Conservation (phyloP, 1,140 invertebrate species). For the Pectinophora gossypiella region DNA sequence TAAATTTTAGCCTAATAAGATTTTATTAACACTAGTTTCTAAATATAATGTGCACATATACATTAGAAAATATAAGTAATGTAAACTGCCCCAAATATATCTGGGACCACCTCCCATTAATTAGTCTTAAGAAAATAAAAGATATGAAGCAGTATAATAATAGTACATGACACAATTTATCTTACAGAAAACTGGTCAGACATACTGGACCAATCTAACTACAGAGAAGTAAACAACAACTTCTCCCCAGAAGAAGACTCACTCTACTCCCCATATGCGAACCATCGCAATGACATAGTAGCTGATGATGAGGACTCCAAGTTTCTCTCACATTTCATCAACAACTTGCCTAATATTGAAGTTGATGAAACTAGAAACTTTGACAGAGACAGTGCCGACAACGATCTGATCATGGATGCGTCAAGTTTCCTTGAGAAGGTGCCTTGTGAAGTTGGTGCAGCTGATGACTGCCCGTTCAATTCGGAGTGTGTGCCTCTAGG, state of each 20-base stretch:
- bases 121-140: too few relatives aligned
- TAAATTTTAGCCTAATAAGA: too few relatives aligned
- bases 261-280: conserved; percentile 56
- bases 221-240: conserved; percentile 55
- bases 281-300: conserved; percentile 44
- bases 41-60: too few relatives aligned
- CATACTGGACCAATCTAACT: conserved; percentile 66
- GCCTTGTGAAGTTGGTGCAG: conserved; percentile 66
- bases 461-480: conserved; percentile 77
- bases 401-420: conserved; percentile 68
- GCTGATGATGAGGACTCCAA: conserved; percentile 51
- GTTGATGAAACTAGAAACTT: conserved; percentile 51
- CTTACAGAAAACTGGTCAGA: conserved; percentile 70
- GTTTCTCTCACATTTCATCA: conserved; percentile 54
- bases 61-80: too few relatives aligned
- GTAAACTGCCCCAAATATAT: too few relatives aligned
- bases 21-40: too few relatives aligned
- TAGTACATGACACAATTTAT: too few relatives aligned
- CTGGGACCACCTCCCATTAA: too few relatives aligned
- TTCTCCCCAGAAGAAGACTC: conserved; percentile 64
- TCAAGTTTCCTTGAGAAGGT: conserved; percentile 65
- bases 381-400: conserved; percentile 56
- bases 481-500: conserved; percentile 79
- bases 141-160: too few relatives aligned
- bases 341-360: conserved; percentile 52